Evolutionary conservation across 2,888 invertebrate genomes (phyloP).

Genomic region (Leptopilina syphax): DNA sequence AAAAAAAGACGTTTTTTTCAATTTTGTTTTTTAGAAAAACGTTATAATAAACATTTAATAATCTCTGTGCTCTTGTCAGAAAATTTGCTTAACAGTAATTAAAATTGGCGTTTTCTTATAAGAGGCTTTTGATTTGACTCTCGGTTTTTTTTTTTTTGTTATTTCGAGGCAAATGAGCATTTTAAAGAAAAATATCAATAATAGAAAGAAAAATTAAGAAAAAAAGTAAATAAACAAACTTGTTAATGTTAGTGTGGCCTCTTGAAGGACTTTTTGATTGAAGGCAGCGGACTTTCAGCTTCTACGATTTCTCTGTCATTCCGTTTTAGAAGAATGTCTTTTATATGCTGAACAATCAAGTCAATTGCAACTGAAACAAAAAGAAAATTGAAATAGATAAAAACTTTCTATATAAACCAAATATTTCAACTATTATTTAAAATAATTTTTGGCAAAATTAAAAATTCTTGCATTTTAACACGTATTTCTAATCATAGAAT

Average conservation of each 20-base stretch:
- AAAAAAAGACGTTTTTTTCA: no score
- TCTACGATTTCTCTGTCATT: slow-evolving; percentile 68
- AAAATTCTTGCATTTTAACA: no score
- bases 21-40: no score
- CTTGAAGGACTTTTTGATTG: slow-evolving; percentile 67
- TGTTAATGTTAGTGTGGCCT: slow-evolving; percentile 70
- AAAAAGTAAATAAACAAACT: slow-evolving; percentile 37
- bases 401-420: background rate
- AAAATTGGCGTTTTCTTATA: slow-evolving; percentile 17
- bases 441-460: background rate
- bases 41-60: no score
- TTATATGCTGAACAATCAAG: slow-evolving; percentile 97
- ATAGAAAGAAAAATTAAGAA: slow-evolving; percentile 39
- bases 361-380: slow-evolving; percentile 94
- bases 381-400: slow-evolving; percentile 17
- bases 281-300: slow-evolving; percentile 68
- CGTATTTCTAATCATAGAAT: no score
- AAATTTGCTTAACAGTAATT: slow-evolving; percentile 6
- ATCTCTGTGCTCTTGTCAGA: background rate
- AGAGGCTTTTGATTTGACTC: slow-evolving; percentile 27
- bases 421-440: background rate
- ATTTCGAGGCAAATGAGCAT: slow-evolving; percentile 20
- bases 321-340: slow-evolving; percentile 88
- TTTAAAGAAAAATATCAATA: slow-evolving; percentile 30
- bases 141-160: background rate